Conservation (phyloP, 2,797 vertebrate species). For the Alcedo atthis region DNA sequence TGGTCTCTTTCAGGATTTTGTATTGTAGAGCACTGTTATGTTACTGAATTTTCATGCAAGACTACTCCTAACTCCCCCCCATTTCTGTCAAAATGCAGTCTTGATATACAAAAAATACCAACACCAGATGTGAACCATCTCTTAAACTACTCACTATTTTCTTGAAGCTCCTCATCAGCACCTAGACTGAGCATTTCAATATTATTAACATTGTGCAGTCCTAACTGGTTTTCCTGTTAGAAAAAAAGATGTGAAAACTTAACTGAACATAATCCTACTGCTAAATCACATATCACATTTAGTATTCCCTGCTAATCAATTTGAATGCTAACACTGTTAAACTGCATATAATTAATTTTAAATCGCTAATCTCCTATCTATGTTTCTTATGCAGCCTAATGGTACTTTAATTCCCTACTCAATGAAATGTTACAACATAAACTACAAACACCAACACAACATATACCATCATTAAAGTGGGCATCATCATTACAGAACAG, state of each 20-base stretch:
- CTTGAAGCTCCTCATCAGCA: background rate
- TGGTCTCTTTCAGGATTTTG: background rate
- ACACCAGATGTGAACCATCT: background rate
- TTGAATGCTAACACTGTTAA: background rate
- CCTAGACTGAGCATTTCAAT: background rate
- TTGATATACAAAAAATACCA: background rate
- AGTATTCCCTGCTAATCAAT: background rate
- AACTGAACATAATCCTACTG: background rate
- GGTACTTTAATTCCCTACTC: background rate
- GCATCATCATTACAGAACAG: background rate
- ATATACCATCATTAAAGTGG: background rate
- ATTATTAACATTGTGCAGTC: background rate
- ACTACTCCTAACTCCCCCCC: background rate
- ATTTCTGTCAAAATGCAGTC: background rate
- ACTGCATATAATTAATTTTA: background rate
- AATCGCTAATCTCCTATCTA: background rate
- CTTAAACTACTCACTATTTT: background rate
- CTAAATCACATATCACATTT: background rate
- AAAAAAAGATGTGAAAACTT: background rate
- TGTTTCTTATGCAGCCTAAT: background rate
- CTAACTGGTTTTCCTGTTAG: background rate
- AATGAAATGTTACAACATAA: background rate
- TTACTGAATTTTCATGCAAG: background rate
- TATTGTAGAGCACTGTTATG: background rate
- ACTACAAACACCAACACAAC: background rate